A percentile compares a stretch with the other conserved stretches of the same genome.
Conservation (phyloP, 2,797 vertebrate genomes). For the Oreortyx pictus region DNA sequence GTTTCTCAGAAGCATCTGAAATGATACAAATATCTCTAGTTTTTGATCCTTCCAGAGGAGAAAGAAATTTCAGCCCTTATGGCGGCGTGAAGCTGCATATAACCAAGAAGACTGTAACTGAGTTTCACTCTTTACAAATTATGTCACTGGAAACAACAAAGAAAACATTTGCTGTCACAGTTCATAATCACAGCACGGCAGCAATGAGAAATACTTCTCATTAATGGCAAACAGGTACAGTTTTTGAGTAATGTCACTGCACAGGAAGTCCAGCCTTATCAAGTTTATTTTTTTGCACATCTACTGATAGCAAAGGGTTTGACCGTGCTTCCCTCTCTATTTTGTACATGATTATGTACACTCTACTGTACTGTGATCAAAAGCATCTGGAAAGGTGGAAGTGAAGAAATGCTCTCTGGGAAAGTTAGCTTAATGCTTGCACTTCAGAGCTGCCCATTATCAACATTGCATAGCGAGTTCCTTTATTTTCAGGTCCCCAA, state of each 20-base stretch:
- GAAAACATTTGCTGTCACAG: not conserved
- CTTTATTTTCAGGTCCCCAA: constrained; percentile 76
- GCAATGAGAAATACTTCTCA: constrained; percentile 15
- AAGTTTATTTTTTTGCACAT: constrained; percentile 21
- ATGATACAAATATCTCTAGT: not conserved
- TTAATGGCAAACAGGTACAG: not conserved
- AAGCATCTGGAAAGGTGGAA: constrained; percentile 77
- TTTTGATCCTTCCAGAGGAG: constrained; percentile 6
- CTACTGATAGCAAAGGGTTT: not conserved
- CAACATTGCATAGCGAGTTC: constrained; percentile 73
- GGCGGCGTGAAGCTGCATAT: constrained; percentile 7
- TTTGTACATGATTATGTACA: constrained; percentile 53
- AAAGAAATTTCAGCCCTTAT: not conserved
- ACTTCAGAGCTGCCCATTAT: constrained; percentile 77
- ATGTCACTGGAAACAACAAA: constrained; percentile 11
- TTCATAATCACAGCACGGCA: not conserved
- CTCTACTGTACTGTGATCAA: constrained; percentile 67
- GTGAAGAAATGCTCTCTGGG: constrained; percentile 73
- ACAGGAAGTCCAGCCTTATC: constrained; percentile 12
- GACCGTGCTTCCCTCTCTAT: constrained; percentile 21
- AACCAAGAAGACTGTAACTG: constrained; percentile 36
- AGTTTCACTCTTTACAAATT: constrained; percentile 41
- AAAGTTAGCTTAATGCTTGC: constrained; percentile 72
- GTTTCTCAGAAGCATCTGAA: not conserved
- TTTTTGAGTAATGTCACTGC: not conserved